Percentiles rank a stretch among this genome's conserved stretches.
phyloP scores from a whole-genome alignment of 1,140 invertebrate species.

The Coenobita brevimanus region DNA sequence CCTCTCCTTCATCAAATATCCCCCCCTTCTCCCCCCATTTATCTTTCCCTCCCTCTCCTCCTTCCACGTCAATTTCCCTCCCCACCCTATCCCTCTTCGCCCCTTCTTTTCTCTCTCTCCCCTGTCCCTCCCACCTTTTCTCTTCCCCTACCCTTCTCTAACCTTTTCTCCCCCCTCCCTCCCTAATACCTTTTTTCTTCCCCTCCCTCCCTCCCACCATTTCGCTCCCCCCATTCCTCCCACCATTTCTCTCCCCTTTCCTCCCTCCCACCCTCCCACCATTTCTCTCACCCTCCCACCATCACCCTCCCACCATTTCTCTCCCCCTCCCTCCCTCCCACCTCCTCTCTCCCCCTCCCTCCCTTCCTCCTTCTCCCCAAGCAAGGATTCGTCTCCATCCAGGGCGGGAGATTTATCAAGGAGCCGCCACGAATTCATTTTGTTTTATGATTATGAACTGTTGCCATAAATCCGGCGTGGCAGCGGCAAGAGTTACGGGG shows the following conservation, averaged over 20 bases:
- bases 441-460: constrained; percentile 61
- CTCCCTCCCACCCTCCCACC: background rate
- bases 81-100: no score
- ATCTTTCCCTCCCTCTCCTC: no score
- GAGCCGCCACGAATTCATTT: constrained; percentile 54
- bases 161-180: no score
- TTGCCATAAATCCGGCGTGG: constrained; percentile 44
- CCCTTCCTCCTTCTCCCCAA: background rate
- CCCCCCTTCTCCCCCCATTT: no score
- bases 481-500: constrained; percentile 51
- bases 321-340: background rate
- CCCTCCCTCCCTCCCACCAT: background rate
- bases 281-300: background rate
- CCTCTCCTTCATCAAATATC: no score
- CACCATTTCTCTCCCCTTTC: background rate
- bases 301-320: background rate
- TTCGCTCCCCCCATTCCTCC: background rate
- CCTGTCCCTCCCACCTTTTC: no score
- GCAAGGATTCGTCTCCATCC: constrained; percentile 7
- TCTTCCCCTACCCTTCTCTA: no score
- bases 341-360: background rate
- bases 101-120: no score
- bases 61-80: no score
- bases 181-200: no score
- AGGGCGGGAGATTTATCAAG: constrained; percentile 53